These are phyloP conservation scores for Heliconius ethilla DNA, from an alignment of 2,888 invertebrate genomes.

Conservation along the genomic window DNA sequence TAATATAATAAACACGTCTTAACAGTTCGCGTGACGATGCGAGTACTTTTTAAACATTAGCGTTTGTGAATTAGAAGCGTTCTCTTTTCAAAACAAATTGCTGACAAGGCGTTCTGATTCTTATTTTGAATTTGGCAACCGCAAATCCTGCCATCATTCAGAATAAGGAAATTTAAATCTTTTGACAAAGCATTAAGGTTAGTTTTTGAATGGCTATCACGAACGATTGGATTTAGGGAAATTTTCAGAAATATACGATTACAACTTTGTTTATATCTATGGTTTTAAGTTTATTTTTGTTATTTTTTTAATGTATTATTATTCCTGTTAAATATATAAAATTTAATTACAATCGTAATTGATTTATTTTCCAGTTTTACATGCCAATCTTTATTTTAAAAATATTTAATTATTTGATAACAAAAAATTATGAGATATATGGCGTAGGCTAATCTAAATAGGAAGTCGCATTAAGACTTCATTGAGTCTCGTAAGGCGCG, in stretches of 20 bases:
- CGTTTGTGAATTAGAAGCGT: constrained; percentile 80
- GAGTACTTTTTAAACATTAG: constrained; percentile 75
- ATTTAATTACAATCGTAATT: too few species aligned
- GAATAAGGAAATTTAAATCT: constrained; percentile 45
- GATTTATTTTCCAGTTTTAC: too few species aligned
- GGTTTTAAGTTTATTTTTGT: too few species aligned
- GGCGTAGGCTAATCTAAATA: too few species aligned
- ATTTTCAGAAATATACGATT: background rate
- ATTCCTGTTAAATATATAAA: too few species aligned
- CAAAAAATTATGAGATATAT: too few species aligned
- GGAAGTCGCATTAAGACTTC: too few species aligned
- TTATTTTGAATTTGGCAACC: constrained; percentile 72
- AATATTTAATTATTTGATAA: too few species aligned
- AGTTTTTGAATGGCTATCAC: constrained; percentile 37
- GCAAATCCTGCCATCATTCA: constrained; percentile 44
- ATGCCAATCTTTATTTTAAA: too few species aligned
- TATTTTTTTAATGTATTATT: too few species aligned
- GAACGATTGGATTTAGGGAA: background rate
- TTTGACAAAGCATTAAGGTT: constrained; percentile 43
- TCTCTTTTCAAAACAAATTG: constrained; percentile 81
- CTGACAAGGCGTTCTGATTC: constrained; percentile 74
- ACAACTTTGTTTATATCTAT: background rate
- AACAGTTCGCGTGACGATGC: constrained; percentile 73
- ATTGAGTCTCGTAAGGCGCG: too few species aligned
- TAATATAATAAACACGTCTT: constrained; percentile 48